Evolutionary conservation across 23 tunicate species (phyloP).

Genomic region (Phallusia fumigata): DNA sequence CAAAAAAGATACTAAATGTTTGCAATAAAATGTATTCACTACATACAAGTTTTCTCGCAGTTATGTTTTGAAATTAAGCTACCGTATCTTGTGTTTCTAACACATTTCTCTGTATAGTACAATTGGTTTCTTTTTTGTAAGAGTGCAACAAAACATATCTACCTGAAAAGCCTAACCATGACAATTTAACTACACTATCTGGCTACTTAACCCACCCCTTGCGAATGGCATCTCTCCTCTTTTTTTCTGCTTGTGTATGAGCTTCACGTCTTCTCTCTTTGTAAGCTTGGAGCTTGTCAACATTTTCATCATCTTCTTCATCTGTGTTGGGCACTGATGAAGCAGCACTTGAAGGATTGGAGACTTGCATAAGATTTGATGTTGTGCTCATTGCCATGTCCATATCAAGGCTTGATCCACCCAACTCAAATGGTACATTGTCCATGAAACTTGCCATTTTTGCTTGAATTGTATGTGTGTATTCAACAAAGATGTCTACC

Average conservation of each 20-base stretch:
- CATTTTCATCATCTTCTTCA: constrained; percentile 80
- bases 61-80: too few species aligned
- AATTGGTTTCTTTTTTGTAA: too few species aligned
- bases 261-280: constrained; percentile 92
- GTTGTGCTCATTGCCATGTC: constrained; percentile 33
- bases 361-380: constrained; percentile 30
- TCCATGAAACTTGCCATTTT: constrained; percentile 1
- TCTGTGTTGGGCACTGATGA: constrained; percentile 97
- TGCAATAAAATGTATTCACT: too few species aligned
- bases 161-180: too few species aligned
- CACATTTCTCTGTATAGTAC: too few species aligned
- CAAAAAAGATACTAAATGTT: too few species aligned
- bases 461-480: too few species aligned
- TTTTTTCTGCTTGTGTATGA: constrained; percentile 97
- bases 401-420: constrained; percentile 9
- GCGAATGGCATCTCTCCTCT: constrained; percentile 86
- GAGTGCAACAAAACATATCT: too few species aligned
- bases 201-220: constrained; percentile 38
- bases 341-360: constrained; percentile 93
- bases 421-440: background rate
- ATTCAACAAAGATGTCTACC: too few species aligned
- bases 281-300: constrained; percentile 35
- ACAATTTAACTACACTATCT: too few species aligned
- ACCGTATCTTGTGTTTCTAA: too few species aligned
- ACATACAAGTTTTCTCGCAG: too few species aligned